Conservation (phyloP, 2,113 vertebrate genomes). For the Bubo bubo region DNA sequence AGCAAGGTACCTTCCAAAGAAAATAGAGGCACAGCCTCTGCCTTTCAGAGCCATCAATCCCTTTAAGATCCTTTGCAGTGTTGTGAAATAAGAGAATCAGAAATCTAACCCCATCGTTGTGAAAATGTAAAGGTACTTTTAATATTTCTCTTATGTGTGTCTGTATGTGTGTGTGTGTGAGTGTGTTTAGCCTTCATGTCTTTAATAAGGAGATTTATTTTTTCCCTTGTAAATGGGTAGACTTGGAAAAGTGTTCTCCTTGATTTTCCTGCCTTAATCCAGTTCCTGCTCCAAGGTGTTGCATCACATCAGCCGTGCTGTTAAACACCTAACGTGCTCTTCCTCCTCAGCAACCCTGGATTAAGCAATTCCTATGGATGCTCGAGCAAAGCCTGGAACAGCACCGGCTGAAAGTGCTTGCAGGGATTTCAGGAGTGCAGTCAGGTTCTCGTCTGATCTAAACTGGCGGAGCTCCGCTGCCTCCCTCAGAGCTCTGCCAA, state of each 20-base stretch:
- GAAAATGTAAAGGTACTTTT: slow-evolving; percentile 15
- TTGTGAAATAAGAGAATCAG: slow-evolving; percentile 34
- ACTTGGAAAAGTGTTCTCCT: background rate
- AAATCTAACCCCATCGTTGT: background rate
- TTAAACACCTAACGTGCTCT: background rate
- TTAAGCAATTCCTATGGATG: background rate
- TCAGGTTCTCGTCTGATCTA: background rate
- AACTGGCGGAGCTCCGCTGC: background rate
- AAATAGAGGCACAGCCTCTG: slow-evolving; percentile 21
- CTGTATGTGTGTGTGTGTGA: background rate
- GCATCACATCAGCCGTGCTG: background rate
- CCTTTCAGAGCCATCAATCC: background rate
- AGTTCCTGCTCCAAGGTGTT: background rate
- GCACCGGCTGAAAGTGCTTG: background rate
- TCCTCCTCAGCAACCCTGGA: fast-evolving
- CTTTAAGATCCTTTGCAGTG: background rate
- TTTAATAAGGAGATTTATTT: background rate
- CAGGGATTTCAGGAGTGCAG: background rate
- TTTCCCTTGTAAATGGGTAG: background rate
- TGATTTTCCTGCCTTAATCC: background rate
- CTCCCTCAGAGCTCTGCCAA: background rate
- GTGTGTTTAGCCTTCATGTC: background rate
- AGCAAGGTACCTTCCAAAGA: slow-evolving; percentile 11
- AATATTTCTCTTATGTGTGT: slow-evolving; percentile 14
- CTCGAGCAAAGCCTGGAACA: background rate